Conservation (phyloP, 2,797 vertebrate species). For the Coccyzus lansbergi region DNA sequence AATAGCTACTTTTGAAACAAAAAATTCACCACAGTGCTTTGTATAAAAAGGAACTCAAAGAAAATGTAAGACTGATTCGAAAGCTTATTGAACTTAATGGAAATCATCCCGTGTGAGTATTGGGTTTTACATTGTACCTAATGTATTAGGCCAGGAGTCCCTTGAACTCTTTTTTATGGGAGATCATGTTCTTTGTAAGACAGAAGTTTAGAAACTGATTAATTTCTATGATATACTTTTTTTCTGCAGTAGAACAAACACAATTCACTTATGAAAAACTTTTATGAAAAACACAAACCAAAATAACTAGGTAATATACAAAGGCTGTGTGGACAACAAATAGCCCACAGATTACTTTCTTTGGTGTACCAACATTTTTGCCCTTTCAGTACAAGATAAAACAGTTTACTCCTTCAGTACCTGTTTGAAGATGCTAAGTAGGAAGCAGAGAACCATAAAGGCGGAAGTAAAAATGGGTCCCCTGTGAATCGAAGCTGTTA, state of each 20-base stretch:
- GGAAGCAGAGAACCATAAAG: constrained; percentile 13
- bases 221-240: background rate
- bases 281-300: background rate
- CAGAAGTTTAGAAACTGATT: background rate
- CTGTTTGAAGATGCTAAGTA: background rate
- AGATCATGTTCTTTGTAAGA: background rate
- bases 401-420: background rate
- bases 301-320: background rate
- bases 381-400: background rate
- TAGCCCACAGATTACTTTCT: background rate
- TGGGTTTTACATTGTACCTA: background rate
- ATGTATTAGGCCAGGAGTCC: background rate
- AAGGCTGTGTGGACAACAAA: background rate
- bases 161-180: background rate
- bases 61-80: background rate
- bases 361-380: background rate
- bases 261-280: background rate
- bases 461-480: constrained; percentile 9
- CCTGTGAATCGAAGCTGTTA: constrained; percentile 41
- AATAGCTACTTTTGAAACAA: background rate
- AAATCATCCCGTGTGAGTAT: background rate
- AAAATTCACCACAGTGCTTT: background rate
- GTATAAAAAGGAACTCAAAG: background rate
- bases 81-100: background rate
- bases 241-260: background rate